phyloP scores from a whole-genome alignment of 1,140 invertebrate species.

The Cherax destructor region DNA sequence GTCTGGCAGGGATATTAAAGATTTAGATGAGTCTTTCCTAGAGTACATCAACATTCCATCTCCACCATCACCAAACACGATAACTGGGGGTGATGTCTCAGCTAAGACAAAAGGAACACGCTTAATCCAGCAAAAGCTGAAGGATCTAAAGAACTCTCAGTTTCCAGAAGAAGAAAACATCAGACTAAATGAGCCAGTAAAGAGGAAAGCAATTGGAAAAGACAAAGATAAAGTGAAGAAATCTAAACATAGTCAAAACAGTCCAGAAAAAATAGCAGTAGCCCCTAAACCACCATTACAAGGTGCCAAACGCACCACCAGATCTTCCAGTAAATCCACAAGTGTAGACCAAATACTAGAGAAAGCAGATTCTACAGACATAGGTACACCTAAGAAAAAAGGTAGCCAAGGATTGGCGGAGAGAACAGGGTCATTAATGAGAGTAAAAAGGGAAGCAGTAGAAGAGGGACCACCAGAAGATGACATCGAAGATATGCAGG shows the following conservation, averaged over 20 bases:
- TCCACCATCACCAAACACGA: constrained; percentile 5
- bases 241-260: background rate
- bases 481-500: constrained; percentile 18
- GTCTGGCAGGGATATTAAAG: constrained; percentile 55
- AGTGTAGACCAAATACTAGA: background rate
- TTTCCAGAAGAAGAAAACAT: background rate
- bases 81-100: background rate
- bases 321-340: background rate
- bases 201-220: constrained; percentile 19
- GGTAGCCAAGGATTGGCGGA: background rate
- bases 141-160: constrained; percentile 25
- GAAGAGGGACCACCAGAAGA: background rate
- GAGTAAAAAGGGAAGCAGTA: background rate
- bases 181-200: background rate
- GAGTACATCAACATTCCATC: background rate
- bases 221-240: constrained; percentile 13
- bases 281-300: background rate
- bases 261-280: background rate
- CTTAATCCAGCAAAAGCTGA: constrained; percentile 23
- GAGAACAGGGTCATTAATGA: background rate
- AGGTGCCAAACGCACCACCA: background rate
- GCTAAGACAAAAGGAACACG: constrained; percentile 25
- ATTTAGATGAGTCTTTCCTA: background rate
- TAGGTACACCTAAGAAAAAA: background rate
- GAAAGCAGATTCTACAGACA: background rate